Evolutionary conservation across 2,888 invertebrate species (phyloP), one percentile per base, ranked within the genome.

Genomic region (Sarcophaga carnaria): DNA sequence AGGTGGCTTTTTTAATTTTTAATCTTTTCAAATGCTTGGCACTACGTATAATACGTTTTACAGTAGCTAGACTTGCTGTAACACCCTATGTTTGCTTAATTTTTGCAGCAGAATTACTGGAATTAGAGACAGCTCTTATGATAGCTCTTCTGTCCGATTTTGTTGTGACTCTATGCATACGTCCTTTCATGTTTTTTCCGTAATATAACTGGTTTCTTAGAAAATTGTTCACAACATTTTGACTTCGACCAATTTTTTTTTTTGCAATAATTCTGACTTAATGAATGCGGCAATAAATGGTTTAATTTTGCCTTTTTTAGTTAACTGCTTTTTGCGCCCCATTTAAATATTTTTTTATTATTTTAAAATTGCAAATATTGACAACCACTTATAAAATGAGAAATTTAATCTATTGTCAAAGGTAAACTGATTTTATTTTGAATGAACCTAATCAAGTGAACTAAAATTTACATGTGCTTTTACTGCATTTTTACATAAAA

Each of bases 161-260:
- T 63, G 27, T 64, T 49, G 64, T 66, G 54, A 27, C 76, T 76
- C 25, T 54, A 3, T 60, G 17, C 20, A 2, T 49, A 47, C 47
- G 54, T 8, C 69, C 37, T 69, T 79, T 27, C 70, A 62, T 78
- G n/a, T 62, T 62, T 47, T 62, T 70, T 62, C 60, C 47, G 20
- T 78, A 59, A 78, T 20, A n/a, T 17, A 17, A 70, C 20, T 20
- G 49, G n/a, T 67, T 67, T 67, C n/a, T 67, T 45, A 67, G 2
- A 47, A 67, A 67, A 45, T 45, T 37, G n/a, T n/a, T 47, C 10
- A 66, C 66, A 66, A 66, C 66, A 66, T 66, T 66, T 49, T 78
- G 62, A n/a, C 79, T 71, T 8, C 54, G 70, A 45, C 77, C 77
- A 78, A 78, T 25, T 25, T 27, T 69, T 60, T n/a, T n/a, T 78